Evolutionary conservation across 2,888 invertebrate species (phyloP).

Genomic region (Halictus ligatus): DNA sequence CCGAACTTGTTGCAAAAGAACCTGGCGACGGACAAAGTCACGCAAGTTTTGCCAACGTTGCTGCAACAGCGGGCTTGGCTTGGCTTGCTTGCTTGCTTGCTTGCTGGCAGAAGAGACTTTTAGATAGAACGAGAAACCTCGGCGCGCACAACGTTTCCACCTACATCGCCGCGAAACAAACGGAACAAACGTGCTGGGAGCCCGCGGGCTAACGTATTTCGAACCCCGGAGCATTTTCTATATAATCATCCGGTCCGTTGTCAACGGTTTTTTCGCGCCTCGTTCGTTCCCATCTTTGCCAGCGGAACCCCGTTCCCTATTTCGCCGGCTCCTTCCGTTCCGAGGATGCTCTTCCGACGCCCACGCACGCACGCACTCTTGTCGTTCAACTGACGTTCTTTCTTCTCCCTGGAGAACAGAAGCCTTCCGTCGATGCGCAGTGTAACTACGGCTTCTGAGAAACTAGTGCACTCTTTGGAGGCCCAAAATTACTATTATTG

Average conservation of each 20-base stretch:
- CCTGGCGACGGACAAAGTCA: background rate
- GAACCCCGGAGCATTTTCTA: constrained; percentile 65
- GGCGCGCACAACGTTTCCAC: constrained; percentile 3
- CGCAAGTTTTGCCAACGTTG: constrained; percentile 21
- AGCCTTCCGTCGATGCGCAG: constrained; percentile 59
- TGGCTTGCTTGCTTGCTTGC: too few species aligned
- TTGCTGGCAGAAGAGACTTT: background rate
- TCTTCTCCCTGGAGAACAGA: background rate
- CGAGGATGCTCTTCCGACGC: constrained; percentile 20
- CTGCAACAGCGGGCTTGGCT: background rate
- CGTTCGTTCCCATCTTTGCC: constrained; percentile 40
- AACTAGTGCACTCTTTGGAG: background rate
- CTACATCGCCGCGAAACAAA: constrained; percentile 43
- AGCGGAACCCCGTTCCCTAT: background rate
- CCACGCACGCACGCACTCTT: background rate
- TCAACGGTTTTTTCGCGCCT: constrained; percentile 36
- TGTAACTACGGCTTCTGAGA: constrained; percentile 77
- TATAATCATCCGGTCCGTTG: constrained; percentile 74
- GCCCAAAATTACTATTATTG: background rate
- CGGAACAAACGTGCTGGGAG: constrained; percentile 31
- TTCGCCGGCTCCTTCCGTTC: background rate
- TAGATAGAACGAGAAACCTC: background rate
- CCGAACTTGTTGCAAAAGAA: background rate
- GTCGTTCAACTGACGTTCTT: background rate
- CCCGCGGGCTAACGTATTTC: constrained; percentile 37